Evolutionary conservation across 1,140 invertebrate species (phyloP), one percentile per base, ranked within the genome.

Genomic region (Bombus confusus): DNA sequence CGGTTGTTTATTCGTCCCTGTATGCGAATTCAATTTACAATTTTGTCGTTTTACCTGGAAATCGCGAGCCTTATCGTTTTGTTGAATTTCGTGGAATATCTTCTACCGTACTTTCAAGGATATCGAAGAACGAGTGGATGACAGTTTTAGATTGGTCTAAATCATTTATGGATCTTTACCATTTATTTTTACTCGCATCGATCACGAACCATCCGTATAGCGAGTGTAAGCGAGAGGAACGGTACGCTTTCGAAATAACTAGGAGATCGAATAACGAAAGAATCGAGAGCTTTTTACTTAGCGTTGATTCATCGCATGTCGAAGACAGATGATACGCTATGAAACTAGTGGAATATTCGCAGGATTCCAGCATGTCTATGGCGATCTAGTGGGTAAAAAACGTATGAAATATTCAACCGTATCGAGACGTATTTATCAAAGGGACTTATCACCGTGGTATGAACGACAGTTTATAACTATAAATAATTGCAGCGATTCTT

Each of bases 261-360:
- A 28, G 22, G 25, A 75, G 31, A 75, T 75, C 10, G 43, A 52
- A 52, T 34, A 37, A 75, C 43, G 59, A 78, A 64, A 64, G 59
- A 34, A 10, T 66, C 18, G 59, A 79, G 77, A 34, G 62, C 41
- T 66, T 43, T 66, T 66, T n/a, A 43, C n/a, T 66, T 66, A 78
- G 39, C 59, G 59, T n/a, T 79, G 77, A 79, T 79, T 79, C 41
- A 79, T 66, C 13, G 59, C 39, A 5, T 9, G 77, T 79, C 77
- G 62, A 43, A 41, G 25, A 15, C 76, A 41, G 76, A 39, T 66
- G 76, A 43, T 43, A 73, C 52, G 28, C 10, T 37, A 37, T 22
- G 31, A 22, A 39, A 43, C 13, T 64, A 18, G 31, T 66, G 59
- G 41, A 43, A 43, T 66, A 66, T 43, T 78, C 52, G 18, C 9